Percentiles rank a stretch among this genome's conserved stretches.
phyloP scores from a whole-genome alignment of 1,140 invertebrate genomes.

The Psilanteris sp. region DNA sequence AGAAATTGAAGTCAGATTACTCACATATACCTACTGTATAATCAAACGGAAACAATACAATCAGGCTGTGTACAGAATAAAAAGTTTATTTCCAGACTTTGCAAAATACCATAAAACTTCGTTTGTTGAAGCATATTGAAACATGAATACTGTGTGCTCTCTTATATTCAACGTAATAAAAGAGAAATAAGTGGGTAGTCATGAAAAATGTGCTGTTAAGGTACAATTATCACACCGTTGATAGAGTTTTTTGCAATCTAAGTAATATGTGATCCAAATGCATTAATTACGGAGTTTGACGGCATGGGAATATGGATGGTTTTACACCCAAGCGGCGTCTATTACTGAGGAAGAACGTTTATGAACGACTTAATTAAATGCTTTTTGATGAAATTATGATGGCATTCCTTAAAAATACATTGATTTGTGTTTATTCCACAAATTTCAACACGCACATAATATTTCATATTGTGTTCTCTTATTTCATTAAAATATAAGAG shows the following conservation, averaged over 20 bases:
- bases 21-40: too few relatives aligned
- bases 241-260: slow-evolving; percentile 33
- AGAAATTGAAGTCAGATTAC: too few relatives aligned
- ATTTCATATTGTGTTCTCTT: too few relatives aligned
- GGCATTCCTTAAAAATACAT: slow-evolving; percentile 11
- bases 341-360: slow-evolving; percentile 23
- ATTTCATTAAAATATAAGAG: too few relatives aligned
- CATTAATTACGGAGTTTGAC: slow-evolving; percentile 23
- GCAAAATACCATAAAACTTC: slow-evolving; percentile 2
- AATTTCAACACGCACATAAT: too few relatives aligned
- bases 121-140: slow-evolving; percentile 10
- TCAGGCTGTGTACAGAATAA: too few relatives aligned
- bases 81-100: too few relatives aligned
- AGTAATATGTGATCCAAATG: slow-evolving; percentile 23
- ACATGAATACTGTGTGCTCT: slow-evolving; percentile 12
- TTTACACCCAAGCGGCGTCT: slow-evolving; percentile 4
- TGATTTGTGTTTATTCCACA: slow-evolving; percentile 34
- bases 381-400: slow-evolving; percentile 30
- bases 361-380: slow-evolving; percentile 27
- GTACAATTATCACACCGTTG: slow-evolving; percentile 36
- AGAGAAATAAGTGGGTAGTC: slow-evolving; percentile 5
- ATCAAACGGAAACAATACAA: too few relatives aligned
- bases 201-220: slow-evolving; percentile 17
- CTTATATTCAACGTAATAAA: slow-evolving; percentile 38
- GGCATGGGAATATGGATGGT: slow-evolving; percentile 26